These are phyloP conservation scores for Hymenochirus boettgeri DNA, from an alignment of 2,113 vertebrate species.

Conservation along the genomic window DNA sequence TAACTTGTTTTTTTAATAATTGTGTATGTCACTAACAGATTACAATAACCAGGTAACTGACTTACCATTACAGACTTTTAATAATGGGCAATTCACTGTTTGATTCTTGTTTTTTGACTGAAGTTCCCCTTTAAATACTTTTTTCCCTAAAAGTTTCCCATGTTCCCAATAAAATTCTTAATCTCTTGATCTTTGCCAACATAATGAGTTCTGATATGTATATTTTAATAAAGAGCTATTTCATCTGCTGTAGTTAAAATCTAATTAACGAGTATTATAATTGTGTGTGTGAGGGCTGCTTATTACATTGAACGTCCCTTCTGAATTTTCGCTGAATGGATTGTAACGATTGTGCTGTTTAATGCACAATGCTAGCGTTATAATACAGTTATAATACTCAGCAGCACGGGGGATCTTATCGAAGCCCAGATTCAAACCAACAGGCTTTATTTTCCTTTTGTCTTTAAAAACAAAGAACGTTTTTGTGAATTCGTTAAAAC, in stretches of 20 bases:
- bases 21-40: too few species aligned
- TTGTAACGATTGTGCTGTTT: too few species aligned
- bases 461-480: conserved; percentile 19
- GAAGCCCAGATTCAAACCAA: background rate
- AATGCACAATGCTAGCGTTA: too few species aligned
- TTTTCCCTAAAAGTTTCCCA: background rate
- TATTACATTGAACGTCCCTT: conserved; percentile 2
- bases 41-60: too few species aligned
- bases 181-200: conserved; percentile 6
- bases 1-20: too few species aligned
- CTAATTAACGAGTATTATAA: conserved; percentile 6
- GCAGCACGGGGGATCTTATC: conserved; percentile 3
- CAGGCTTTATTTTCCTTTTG: background rate
- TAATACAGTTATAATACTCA: conserved; percentile 10
- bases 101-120: too few species aligned
- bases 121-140: too few species aligned
- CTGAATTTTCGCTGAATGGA: too few species aligned
- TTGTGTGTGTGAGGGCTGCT: background rate
- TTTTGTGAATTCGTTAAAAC: conserved; percentile 29
- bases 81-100: too few species aligned
- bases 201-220: conserved; percentile 8
- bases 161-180: conserved; percentile 6
- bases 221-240: background rate
- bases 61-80: too few species aligned
- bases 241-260: conserved; percentile 3